Conservation (phyloP, 2,797 vertebrate species). For the Lepilemur ruficaudatus region DNA sequence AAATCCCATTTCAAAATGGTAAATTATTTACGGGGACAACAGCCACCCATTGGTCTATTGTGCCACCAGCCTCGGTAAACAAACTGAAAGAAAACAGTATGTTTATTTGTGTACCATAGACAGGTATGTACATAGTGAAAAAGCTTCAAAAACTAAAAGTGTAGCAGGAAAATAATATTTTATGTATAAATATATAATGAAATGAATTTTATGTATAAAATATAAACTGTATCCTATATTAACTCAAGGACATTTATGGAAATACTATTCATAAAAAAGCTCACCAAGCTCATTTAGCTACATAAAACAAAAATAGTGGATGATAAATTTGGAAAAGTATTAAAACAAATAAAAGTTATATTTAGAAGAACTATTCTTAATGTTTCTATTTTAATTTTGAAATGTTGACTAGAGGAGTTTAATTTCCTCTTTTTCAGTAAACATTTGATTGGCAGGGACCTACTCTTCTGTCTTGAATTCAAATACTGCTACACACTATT, state of each 20-base stretch:
- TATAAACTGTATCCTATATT: not conserved
- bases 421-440: not conserved
- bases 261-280: too few species aligned
- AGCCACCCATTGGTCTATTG: fast-evolving
- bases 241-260: not conserved
- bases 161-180: not conserved
- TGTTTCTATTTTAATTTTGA: not conserved
- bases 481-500: not conserved
- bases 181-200: not conserved
- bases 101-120: too few species aligned
- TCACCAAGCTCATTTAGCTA: not conserved
- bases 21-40: not conserved
- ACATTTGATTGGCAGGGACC: not conserved
- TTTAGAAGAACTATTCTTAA: not conserved
- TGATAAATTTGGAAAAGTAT: not conserved
- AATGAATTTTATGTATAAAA: not conserved
- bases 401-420: not conserved
- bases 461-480: not conserved
- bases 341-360: not conserved
- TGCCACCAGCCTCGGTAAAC: not conserved
- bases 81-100: not conserved
- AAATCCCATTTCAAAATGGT: not conserved
- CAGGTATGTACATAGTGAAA: too few species aligned
- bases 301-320: not conserved
- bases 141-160: not conserved